These are phyloP conservation scores for Setophaga petechia DNA, from an alignment of 2,113 vertebrate genomes.

Conservation along the genomic window DNA sequence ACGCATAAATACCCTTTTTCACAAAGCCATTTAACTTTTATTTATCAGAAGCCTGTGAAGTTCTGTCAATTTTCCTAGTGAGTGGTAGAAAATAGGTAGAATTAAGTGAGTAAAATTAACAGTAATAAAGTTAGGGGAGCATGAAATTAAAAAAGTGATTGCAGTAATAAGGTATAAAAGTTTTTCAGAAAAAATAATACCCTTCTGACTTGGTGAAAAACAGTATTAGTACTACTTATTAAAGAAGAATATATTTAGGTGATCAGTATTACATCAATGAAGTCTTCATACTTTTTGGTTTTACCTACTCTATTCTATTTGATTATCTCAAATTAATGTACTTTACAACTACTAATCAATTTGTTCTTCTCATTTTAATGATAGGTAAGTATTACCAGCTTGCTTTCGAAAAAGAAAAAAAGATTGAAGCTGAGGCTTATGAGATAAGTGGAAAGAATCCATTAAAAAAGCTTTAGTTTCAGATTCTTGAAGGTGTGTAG, in stretches of 20 bases:
- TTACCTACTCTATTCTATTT: neutral
- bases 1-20: neutral
- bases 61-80: conserved; percentile 18
- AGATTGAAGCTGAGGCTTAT: neutral
- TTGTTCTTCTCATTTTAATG: neutral
- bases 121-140: conserved; percentile 71
- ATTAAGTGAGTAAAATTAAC: conserved; percentile 69
- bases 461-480: neutral
- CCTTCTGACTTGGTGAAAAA: conserved; percentile 4
- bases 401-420: neutral
- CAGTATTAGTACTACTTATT: conserved; percentile 3
- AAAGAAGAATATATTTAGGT: neutral
- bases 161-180: conserved; percentile 42
- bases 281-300: neutral
- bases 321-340: neutral
- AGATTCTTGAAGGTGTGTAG: neutral
- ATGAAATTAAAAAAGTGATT: conserved; percentile 73
- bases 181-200: conserved; percentile 14
- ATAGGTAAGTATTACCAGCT: neutral
- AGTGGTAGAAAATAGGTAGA: conserved; percentile 53
- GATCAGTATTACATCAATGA: neutral
- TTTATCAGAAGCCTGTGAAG: neutral
- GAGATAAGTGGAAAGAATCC: neutral
- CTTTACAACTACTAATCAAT: neutral
- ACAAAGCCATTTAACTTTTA: neutral